phyloP scores from a whole-genome alignment of 2,797 vertebrate species.

The Crocodylus rhombifer region DNA sequence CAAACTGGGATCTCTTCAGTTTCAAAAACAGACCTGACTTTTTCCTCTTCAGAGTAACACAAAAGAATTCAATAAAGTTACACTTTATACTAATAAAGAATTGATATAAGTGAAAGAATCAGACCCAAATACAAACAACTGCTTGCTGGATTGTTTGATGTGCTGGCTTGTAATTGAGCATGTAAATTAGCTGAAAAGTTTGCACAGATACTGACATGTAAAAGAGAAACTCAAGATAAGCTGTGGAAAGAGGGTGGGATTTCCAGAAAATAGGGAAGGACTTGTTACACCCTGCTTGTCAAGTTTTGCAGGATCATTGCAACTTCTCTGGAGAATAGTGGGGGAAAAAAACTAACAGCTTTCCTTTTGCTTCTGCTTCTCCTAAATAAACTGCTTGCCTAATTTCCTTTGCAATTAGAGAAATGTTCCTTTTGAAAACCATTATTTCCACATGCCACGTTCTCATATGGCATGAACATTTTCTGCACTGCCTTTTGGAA shows the following conservation, averaged over 20 bases:
- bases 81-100: accelerated
- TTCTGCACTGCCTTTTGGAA: background rate
- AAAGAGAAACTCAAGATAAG: conserved; percentile 74
- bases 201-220: conserved; percentile 41
- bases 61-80: background rate
- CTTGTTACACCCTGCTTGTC: conserved; percentile 69
- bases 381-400: conserved; percentile 81
- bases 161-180: conserved; percentile 17
- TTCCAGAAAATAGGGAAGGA: conserved; percentile 84
- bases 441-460: conserved; percentile 68
- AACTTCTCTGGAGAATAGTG: conserved; percentile 75
- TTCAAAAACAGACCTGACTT: background rate
- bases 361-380: conserved; percentile 86
- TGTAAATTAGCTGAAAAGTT: background rate
- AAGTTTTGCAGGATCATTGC: conserved; percentile 79
- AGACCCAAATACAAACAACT: background rate
- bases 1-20: background rate
- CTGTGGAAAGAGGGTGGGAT: conserved; percentile 72
- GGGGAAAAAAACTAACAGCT: conserved; percentile 64
- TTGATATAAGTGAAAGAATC: background rate
- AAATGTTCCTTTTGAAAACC: conserved; percentile 71
- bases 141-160: background rate
- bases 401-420: conserved; percentile 84
- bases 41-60: background rate
- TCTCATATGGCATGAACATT: background rate